A percentile compares a stretch with the other conserved stretches of the same genome.
Evolutionary conservation across 2,113 vertebrate genomes (phyloP).

Genomic region (Hippocampus abdominalis): DNA sequence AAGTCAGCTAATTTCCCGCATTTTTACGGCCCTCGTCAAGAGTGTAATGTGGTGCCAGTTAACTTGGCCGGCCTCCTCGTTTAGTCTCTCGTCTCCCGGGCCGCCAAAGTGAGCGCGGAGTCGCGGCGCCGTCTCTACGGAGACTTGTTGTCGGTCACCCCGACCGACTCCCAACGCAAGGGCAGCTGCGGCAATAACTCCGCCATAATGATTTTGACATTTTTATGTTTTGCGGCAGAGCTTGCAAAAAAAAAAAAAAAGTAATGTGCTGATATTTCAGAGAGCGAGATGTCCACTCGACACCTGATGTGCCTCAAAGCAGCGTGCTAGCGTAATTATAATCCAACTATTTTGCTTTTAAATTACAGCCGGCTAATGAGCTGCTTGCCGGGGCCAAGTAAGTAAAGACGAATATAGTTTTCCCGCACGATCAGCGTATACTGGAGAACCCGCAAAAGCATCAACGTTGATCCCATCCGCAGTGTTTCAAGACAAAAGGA

Average conservation of each 20-base stretch:
- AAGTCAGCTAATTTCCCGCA: conserved; percentile 27
- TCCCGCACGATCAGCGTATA: not conserved
- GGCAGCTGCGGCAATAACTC: conserved; percentile 56
- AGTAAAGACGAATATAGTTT: not conserved
- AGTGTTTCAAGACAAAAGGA: not conserved
- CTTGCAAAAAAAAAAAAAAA: not conserved
- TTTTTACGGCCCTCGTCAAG: conserved; percentile 38
- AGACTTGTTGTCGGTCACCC: conserved; percentile 29
- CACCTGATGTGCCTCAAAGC: not conserved
- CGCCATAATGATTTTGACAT: conserved; percentile 58
- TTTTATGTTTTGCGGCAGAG: not conserved
- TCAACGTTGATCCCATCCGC: not conserved
- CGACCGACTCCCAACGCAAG: conserved; percentile 22
- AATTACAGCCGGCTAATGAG: conserved; percentile 2
- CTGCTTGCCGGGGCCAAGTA: not conserved
- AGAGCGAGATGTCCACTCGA: not conserved
- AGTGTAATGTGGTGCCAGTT: conserved; percentile 44
- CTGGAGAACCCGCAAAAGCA: not conserved
- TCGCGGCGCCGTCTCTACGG: conserved; percentile 22
- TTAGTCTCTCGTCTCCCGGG: conserved; percentile 16
- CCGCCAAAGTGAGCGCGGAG: conserved; percentile 18
- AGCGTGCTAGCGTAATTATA: not conserved
- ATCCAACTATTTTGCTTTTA: conserved; percentile 10
- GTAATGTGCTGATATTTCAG: not conserved
- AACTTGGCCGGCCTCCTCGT: conserved; percentile 28